Evolutionary conservation across 2,888 invertebrate genomes (phyloP), one percentile per base, ranked within the genome.

Genomic region (Noctua comes): DNA sequence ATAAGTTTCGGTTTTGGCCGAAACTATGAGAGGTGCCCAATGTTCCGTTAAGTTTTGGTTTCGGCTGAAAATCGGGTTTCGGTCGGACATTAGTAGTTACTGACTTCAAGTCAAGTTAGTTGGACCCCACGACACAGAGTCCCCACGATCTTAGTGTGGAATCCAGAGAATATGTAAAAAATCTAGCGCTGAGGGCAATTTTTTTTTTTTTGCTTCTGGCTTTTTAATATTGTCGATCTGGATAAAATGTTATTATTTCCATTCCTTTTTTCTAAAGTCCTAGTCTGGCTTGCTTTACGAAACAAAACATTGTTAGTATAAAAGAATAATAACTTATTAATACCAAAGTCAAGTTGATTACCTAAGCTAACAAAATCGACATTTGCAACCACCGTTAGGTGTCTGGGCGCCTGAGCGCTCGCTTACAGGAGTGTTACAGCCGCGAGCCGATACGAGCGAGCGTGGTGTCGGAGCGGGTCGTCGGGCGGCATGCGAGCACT

Each of bases 401-500:
- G 48, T 31, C 27, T 27, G 18, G 18, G 27, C 16, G 18, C 24
- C 46, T n/a, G 36, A n/a, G 27, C 8, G 66, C 48, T 48, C 27
- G 68, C 68, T 40, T 65, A 69, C 65, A 78, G 71, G 78, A 72
- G 51, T 72, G 76, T 51, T 46, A 62, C 31, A 51, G 51, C 27
- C 43, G 21, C 43, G 31, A 1, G 24, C 13, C 43, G 13, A 43
- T 43, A n/a, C 8, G 48, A 65, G 80, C 51, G 62, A 62, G 18
- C n/a, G 59, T 16, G 59, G 27, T 59, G n/a, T 68, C 40, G 65
- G 69, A 62, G 76, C 77, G 82, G 64, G 64, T 62, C 73, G 54
- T 65, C 74, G 74, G 54, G 68, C 71, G 85, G 78, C 75, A 79
- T 79, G 86, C 85, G 83, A 72, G 86, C 79, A 82, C 83, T 86